phyloP scores from a whole-genome alignment of 1,140 invertebrate genomes.

The Eupristina koningsbergeri region DNA sequence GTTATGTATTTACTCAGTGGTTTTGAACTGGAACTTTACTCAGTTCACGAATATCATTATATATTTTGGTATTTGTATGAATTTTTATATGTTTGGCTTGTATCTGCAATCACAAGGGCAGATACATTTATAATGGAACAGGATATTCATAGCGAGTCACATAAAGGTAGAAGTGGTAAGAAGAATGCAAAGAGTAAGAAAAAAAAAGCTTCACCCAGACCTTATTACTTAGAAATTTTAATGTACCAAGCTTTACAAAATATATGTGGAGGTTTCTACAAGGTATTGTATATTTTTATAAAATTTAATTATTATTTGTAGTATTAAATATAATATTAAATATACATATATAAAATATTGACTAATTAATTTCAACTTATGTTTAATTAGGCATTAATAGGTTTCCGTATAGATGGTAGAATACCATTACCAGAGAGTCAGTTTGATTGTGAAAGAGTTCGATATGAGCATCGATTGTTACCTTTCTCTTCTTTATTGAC shows the following conservation, averaged over 20 bases:
- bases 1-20: slow-evolving; percentile 94
- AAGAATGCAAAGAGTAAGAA: slow-evolving; percentile 80
- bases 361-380: neutral
- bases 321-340: neutral
- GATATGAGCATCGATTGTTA: slow-evolving; percentile 94
- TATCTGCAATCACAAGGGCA: slow-evolving; percentile 91
- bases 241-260: slow-evolving; percentile 93
- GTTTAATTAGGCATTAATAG: slow-evolving; percentile 79
- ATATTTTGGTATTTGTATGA: slow-evolving; percentile 98
- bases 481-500: slow-evolving; percentile 90
- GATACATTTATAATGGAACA: slow-evolving; percentile 88
- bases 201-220: slow-evolving; percentile 78
- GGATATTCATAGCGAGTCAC: slow-evolving; percentile 76
- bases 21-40: slow-evolving; percentile 96
- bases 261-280: slow-evolving; percentile 95
- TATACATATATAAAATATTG: neutral
- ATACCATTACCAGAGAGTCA: slow-evolving; percentile 85
- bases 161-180: slow-evolving; percentile 74
- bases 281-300: slow-evolving; percentile 75
- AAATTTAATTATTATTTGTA: neutral
- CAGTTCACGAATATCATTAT: slow-evolving; percentile 96
- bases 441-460: slow-evolving; percentile 94
- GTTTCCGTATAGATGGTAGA: slow-evolving; percentile 81
- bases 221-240: slow-evolving; percentile 87
- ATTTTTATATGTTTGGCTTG: slow-evolving; percentile 94